Conservation (phyloP, 2,888 invertebrate genomes). For the Eupithecia vulgata region DNA sequence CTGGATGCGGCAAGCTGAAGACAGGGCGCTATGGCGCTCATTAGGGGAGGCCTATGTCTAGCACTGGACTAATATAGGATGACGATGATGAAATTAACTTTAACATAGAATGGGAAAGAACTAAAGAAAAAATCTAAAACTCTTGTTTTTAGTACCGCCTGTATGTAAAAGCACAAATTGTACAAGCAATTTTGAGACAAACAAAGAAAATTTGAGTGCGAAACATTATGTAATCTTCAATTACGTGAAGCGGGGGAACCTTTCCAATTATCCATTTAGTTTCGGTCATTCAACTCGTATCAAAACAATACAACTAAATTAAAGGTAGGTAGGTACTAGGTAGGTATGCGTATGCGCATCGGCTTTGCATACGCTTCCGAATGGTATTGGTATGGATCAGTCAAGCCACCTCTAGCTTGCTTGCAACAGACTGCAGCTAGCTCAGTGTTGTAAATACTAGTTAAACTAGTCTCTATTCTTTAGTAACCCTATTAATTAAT, state of each 20-base stretch:
- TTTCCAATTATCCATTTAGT: slow-evolving; percentile 18
- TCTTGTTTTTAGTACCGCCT: slow-evolving; percentile 5
- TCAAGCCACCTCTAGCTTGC: not conserved
- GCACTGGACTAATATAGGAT: too few species aligned
- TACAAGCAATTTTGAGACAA: slow-evolving; percentile 1
- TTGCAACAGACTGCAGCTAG: not conserved
- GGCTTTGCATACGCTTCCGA: not conserved
- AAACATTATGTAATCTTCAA: slow-evolving; percentile 25
- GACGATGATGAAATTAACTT: too few species aligned
- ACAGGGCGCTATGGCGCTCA: too few species aligned
- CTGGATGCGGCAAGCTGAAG: too few species aligned
- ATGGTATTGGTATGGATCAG: not conserved
- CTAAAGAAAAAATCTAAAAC: not conserved
- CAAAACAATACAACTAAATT: slow-evolving; percentile 4
- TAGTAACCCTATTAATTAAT: too few species aligned
- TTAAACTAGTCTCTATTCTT: not conserved
- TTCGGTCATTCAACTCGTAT: slow-evolving; percentile 20
- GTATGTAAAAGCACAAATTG: slow-evolving; percentile 10
- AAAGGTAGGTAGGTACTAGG: not conserved
- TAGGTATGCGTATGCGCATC: not conserved
- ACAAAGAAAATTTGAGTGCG: slow-evolving; percentile 26
- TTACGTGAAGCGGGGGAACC: slow-evolving; percentile 29
- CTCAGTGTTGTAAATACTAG: not conserved
- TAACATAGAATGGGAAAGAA: not conserved
- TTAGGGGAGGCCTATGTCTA: too few species aligned